These are phyloP conservation scores for Acanthisitta chloris DNA, from an alignment of 2,113 vertebrate genomes.

Conservation along the genomic window DNA sequence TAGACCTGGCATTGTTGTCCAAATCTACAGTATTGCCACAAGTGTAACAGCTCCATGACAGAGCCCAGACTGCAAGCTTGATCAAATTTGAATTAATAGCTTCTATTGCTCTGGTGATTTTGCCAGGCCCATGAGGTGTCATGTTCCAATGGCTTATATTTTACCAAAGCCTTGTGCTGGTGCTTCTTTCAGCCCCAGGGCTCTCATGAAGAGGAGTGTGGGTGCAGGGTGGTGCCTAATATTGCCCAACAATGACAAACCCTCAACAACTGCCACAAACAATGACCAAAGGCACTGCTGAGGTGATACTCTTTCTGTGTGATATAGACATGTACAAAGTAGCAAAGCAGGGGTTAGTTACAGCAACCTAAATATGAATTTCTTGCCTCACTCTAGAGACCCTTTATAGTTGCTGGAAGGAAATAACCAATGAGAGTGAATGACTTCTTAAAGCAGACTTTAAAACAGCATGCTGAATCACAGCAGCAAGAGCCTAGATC, in stretches of 20 bases:
- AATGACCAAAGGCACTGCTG: background rate
- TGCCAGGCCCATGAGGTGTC: background rate
- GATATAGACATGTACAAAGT: background rate
- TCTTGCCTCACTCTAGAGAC: background rate
- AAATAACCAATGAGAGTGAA: background rate
- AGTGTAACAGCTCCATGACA: background rate
- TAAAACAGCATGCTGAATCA: background rate
- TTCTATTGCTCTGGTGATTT: background rate
- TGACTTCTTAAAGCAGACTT: background rate
- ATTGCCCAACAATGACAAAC: background rate
- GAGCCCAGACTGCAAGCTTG: background rate
- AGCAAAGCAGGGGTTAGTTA: background rate
- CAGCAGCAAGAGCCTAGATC: background rate
- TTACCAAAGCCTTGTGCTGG: background rate
- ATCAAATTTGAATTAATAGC: background rate
- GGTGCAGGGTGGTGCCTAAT: fast-evolving
- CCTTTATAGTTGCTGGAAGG: background rate
- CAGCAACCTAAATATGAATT: fast-evolving
- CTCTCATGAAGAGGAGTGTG: fast-evolving
- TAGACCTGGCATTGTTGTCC: background rate
- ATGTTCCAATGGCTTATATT: background rate
- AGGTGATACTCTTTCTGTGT: background rate
- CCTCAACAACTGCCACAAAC: background rate
- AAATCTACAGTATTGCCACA: background rate
- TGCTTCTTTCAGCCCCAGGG: background rate